phyloP scores from a whole-genome alignment of 2,888 invertebrate species.

The Cerceris rybyensis region DNA sequence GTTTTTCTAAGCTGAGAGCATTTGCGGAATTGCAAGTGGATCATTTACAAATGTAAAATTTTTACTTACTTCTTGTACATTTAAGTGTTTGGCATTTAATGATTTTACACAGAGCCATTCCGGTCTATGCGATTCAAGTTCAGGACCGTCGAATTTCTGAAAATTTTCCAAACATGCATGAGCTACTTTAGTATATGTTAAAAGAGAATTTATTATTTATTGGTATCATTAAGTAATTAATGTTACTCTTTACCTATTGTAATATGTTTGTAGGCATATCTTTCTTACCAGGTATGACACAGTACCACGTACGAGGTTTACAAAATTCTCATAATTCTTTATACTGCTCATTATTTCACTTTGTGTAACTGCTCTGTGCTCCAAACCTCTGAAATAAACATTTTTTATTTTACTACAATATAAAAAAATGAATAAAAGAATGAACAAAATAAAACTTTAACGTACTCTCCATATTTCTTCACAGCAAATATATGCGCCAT shows the following conservation, averaged over 20 bases:
- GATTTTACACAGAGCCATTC: constrained; percentile 83
- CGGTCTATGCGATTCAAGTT: constrained; percentile 83
- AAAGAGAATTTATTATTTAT: no score
- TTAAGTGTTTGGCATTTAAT: constrained; percentile 49
- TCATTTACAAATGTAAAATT: not conserved
- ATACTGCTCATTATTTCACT: constrained; percentile 83
- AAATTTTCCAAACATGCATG: constrained; percentile 43
- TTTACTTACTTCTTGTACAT: constrained; percentile 30
- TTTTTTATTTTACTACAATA: not conserved
- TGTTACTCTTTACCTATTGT: not conserved
- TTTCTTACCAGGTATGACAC: constrained; percentile 84
- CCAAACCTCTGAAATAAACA: constrained; percentile 54
- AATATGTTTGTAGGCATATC: not conserved
- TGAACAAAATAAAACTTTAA: constrained; percentile 3
- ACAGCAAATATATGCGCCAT: constrained; percentile 85
- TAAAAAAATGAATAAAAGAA: not conserved
- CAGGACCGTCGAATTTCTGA: constrained; percentile 83
- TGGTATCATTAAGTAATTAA: not conserved
- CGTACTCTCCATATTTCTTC: constrained; percentile 81
- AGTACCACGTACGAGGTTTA: constrained; percentile 86
- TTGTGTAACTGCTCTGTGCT: constrained; percentile 77
- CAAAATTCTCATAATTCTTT: constrained; percentile 83
- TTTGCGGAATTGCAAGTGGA: no score
- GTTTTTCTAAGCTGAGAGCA: no score
- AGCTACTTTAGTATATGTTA: not conserved